phyloP scores from a whole-genome alignment of 2,113 vertebrate genomes.

The Ciconia boyciana region DNA sequence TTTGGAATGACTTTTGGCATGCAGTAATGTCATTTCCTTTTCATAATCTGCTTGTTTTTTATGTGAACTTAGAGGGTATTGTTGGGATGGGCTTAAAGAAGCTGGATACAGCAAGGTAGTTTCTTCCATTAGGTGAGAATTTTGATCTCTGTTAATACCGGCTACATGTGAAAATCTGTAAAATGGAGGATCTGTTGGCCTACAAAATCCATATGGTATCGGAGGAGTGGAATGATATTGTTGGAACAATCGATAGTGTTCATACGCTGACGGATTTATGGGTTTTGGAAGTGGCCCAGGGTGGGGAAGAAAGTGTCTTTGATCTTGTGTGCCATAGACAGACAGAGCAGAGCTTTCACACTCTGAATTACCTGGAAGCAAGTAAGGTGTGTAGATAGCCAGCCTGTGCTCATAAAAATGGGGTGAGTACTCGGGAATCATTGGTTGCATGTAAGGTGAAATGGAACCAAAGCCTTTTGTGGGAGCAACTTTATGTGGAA shows the following conservation, averaged over 20 bases:
- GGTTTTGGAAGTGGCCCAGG: slow-evolving; percentile 74
- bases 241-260: slow-evolving; percentile 84
- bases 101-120: slow-evolving; percentile 71
- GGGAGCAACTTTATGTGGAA: slow-evolving; percentile 73
- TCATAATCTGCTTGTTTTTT: slow-evolving; percentile 64
- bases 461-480: slow-evolving; percentile 72
- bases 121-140: slow-evolving; percentile 73
- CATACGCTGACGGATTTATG: slow-evolving; percentile 66
- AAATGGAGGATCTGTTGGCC: slow-evolving; percentile 75
- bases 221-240: slow-evolving; percentile 77
- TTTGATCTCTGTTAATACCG: slow-evolving; percentile 72
- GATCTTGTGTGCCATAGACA: slow-evolving; percentile 79
- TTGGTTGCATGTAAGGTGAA: slow-evolving; percentile 71
- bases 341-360: slow-evolving; percentile 70
- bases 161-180: slow-evolving; percentile 73
- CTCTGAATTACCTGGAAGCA: slow-evolving; percentile 71
- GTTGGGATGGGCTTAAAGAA: slow-evolving; percentile 65
- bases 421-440: slow-evolving; percentile 81
- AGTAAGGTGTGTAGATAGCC: slow-evolving; percentile 81
- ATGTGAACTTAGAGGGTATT: slow-evolving; percentile 62
- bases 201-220: slow-evolving; percentile 81
- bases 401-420: slow-evolving; percentile 82
- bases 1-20: slow-evolving; percentile 62
- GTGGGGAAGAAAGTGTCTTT: slow-evolving; percentile 83
- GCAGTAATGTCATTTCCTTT: slow-evolving; percentile 60